phyloP scores from a whole-genome alignment of 2,113 vertebrate genomes.

The Odontophorus gujanensis region DNA sequence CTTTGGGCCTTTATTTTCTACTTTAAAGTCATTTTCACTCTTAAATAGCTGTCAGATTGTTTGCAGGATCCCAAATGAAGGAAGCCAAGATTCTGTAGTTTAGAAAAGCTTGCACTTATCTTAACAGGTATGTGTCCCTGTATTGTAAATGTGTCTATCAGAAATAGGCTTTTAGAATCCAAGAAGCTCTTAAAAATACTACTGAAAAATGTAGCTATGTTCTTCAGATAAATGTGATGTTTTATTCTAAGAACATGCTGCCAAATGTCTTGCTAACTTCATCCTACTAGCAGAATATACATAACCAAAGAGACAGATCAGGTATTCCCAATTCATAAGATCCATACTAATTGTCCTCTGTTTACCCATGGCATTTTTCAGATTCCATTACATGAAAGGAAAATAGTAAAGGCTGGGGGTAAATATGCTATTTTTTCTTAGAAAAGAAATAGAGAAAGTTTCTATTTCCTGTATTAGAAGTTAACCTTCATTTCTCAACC shows the following conservation, averaged over 20 bases:
- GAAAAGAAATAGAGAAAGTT: not conserved
- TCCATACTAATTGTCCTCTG: not conserved
- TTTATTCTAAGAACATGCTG: not conserved
- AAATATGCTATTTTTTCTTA: not conserved
- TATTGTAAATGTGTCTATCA: not conserved
- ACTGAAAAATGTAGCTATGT: not conserved
- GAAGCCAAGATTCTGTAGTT: not conserved
- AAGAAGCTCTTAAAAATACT: not conserved
- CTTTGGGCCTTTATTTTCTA: not conserved
- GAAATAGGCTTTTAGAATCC: not conserved
- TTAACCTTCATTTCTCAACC: not conserved
- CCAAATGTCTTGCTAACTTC: not conserved
- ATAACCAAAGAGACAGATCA: not conserved
- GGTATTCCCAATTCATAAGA: not conserved
- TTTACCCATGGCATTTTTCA: not conserved
- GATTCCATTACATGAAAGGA: not conserved
- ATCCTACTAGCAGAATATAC: not conserved
- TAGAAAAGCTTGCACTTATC: not conserved
- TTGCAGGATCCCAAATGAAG: not conserved
- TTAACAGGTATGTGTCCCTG: not conserved
- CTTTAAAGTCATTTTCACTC: not conserved
- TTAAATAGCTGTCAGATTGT: not conserved
- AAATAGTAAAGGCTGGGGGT: not conserved
- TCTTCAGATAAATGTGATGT: not conserved
- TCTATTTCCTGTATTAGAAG: not conserved